A percentile compares a stretch with the other conserved stretches of the same genome.
Conservation (phyloP, 2,113 vertebrate genomes). For the Hemiscyllium ocellatum region DNA sequence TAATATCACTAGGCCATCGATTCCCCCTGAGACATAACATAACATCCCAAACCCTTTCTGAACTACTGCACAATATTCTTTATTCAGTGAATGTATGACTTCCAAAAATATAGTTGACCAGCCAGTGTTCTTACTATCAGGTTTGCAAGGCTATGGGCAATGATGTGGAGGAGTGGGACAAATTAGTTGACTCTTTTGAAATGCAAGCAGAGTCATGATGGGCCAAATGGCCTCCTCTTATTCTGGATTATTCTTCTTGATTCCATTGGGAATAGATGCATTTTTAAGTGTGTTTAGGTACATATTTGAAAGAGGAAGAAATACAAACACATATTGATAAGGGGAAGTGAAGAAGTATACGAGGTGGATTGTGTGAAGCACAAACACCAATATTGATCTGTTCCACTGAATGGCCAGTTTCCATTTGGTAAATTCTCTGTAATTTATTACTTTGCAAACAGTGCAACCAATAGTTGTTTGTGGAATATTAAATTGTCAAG, state of each 20-base stretch:
- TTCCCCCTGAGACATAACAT: no score
- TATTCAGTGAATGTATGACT: background rate
- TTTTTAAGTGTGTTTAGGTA: background rate
- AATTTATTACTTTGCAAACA: background rate
- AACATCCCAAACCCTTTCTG: no score
- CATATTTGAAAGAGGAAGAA: background rate
- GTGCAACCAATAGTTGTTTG: background rate
- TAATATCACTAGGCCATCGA: no score
- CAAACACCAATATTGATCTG: background rate
- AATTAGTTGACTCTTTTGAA: background rate
- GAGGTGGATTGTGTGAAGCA: background rate
- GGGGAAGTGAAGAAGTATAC: background rate
- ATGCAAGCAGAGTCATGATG: background rate
- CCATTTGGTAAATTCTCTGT: background rate
- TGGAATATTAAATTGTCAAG: constrained; percentile 17
- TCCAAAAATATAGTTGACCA: background rate
- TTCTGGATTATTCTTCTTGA: background rate
- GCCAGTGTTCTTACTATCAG: background rate
- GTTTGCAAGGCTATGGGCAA: background rate
- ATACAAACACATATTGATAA: background rate
- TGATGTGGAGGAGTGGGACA: background rate
- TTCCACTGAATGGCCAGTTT: background rate
- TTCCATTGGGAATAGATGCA: background rate
- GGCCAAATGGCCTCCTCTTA: background rate
- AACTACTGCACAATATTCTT: no score